Conservation (phyloP, 2,797 vertebrate genomes). For the Enteromius fasciolatus region DNA sequence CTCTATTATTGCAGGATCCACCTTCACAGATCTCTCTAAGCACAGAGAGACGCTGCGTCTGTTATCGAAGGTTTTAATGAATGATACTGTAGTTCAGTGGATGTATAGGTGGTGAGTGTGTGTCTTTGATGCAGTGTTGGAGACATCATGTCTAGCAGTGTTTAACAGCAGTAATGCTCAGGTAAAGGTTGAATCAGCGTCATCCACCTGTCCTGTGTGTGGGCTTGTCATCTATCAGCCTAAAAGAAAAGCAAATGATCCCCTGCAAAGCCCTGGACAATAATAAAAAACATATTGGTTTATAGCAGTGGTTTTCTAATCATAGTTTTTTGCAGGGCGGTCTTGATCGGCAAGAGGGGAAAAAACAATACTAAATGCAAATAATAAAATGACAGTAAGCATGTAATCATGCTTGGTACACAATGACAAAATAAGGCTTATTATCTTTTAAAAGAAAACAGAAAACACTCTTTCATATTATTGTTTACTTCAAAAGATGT, state of each 20-base stretch:
- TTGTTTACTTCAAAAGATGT: not conserved
- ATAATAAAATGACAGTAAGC: not conserved
- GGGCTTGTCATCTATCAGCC: conserved; percentile 7
- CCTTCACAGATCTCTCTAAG: conserved; percentile 40
- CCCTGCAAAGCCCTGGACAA: not conserved
- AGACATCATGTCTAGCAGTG: conserved; percentile 39
- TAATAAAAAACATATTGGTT: not conserved
- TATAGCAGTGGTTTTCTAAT: not conserved
- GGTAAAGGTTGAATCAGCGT: conserved; percentile 35
- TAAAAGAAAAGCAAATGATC: conserved; percentile 13
- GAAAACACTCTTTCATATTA: not conserved
- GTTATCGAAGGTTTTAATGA: conserved; percentile 26
- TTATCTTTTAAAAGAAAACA: not conserved
- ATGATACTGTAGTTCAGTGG: conserved; percentile 20
- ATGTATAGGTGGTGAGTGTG: conserved; percentile 14
- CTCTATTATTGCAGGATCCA: conserved; percentile 25
- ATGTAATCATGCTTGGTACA: not conserved
- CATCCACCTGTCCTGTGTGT: conserved; percentile 33
- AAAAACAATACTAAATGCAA: not conserved
- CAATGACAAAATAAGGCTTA: not conserved
- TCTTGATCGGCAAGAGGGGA: not conserved
- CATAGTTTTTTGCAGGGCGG: not conserved
- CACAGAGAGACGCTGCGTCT: conserved; percentile 27
- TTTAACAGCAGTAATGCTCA: conserved; percentile 32
- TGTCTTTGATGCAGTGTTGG: conserved; percentile 22